Conservation (phyloP, 2,888 invertebrate genomes). For the Mactromeris polynyma region DNA sequence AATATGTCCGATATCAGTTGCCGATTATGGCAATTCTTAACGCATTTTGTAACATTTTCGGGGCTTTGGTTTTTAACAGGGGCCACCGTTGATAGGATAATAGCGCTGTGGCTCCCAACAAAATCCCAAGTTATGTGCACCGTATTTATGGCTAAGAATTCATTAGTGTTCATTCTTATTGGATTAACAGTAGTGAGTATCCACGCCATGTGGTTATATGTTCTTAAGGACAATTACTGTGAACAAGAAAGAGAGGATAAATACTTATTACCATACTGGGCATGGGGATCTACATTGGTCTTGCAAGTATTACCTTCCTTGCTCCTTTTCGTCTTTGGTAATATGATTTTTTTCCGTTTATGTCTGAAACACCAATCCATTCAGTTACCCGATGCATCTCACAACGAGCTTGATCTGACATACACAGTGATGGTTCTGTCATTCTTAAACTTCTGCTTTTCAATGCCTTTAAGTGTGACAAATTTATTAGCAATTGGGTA, state of each 20-base stretch:
- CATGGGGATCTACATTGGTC: slow-evolving; percentile 78
- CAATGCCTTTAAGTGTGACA: slow-evolving; percentile 56
- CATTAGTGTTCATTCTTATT: slow-evolving; percentile 73
- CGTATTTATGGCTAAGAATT: slow-evolving; percentile 80
- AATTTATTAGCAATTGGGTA: background rate
- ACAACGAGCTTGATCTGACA: slow-evolving; percentile 65
- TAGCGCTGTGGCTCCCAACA: slow-evolving; percentile 74
- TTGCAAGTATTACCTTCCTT: slow-evolving; percentile 79
- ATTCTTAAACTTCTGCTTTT: slow-evolving; percentile 57
- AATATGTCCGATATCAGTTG: slow-evolving; percentile 79
- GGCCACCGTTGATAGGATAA: slow-evolving; percentile 79
- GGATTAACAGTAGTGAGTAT: slow-evolving; percentile 80
- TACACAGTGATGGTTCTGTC: slow-evolving; percentile 65
- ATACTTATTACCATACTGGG: slow-evolving; percentile 69
- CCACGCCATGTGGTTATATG: slow-evolving; percentile 83
- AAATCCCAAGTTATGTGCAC: slow-evolving; percentile 77
- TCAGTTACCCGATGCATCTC: slow-evolving; percentile 53
- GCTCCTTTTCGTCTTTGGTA: slow-evolving; percentile 73
- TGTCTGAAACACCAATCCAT: slow-evolving; percentile 66
- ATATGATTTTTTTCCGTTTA: slow-evolving; percentile 69
- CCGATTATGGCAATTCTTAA: slow-evolving; percentile 78
- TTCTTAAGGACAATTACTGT: slow-evolving; percentile 61
- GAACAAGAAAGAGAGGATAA: background rate
- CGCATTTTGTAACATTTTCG: slow-evolving; percentile 76
- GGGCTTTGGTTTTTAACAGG: slow-evolving; percentile 82